Evolutionary conservation across 2,888 invertebrate species (phyloP).

Genomic region (Xestia c-nigrum): DNA sequence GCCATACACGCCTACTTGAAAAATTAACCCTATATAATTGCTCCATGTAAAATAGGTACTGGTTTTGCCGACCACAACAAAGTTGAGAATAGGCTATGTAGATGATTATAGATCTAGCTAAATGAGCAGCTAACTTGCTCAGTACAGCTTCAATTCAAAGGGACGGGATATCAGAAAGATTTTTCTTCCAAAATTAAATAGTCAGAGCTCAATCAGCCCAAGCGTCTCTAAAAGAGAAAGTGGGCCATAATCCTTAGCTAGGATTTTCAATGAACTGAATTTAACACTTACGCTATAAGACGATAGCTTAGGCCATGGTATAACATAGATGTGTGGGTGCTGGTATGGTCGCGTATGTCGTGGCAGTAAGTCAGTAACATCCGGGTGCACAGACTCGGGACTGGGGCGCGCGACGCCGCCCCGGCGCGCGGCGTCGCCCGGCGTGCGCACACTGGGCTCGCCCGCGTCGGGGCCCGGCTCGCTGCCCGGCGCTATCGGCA

Average conservation of each 20-base stretch:
- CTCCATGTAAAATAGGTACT: no score
- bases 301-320: constrained; percentile 17
- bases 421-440: constrained; percentile 96
- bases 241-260: background rate
- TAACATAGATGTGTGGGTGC: constrained; percentile 32
- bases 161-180: background rate
- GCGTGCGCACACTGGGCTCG: constrained; percentile 95
- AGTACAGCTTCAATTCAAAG: background rate
- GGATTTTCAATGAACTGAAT: background rate
- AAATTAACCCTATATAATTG: no score
- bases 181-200: no score
- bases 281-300: background rate
- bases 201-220: no score
- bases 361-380: no score
- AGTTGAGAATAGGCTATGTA: background rate
- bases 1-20: no score
- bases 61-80: background rate
- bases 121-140: background rate
- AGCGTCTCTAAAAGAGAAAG: no score
- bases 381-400: constrained; percentile 92
- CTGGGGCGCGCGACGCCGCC: constrained; percentile 97
- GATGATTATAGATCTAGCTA: background rate
- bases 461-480: constrained; percentile 92
- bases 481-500: constrained; percentile 96
- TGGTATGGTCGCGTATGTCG: background rate